These are phyloP conservation scores for Stichodactyla helianthus DNA, from an alignment of 64 coral and sea anemone species.

Conservation along the genomic window DNA sequence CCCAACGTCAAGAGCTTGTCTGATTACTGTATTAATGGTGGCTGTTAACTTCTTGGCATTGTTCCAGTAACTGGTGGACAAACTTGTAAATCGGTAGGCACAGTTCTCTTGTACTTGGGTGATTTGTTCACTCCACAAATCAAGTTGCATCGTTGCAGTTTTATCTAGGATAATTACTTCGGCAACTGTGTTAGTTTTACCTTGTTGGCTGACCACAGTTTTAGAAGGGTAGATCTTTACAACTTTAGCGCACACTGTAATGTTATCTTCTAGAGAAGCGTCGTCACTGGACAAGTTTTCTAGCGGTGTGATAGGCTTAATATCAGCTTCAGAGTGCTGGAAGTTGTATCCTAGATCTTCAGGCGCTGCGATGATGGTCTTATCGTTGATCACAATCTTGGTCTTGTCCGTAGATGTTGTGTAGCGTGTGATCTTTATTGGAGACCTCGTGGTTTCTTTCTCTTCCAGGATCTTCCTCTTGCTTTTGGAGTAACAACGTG, in stretches of 20 bases:
- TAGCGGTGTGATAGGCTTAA: background rate
- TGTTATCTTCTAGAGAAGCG: background rate
- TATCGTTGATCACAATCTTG: constrained; percentile 38
- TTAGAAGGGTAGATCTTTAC: background rate
- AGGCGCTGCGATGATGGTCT: background rate
- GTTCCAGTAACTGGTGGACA: constrained; percentile 52
- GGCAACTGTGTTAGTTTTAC: constrained; percentile 45
- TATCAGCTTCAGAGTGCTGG: background rate
- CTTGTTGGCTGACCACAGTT: background rate
- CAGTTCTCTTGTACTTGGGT: background rate
- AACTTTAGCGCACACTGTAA: constrained; percentile 1
- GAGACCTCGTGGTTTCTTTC: constrained; percentile 22
- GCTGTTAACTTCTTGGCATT: constrained; percentile 63
- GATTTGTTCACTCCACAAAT: constrained; percentile 32
- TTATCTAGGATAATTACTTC: constrained; percentile 42
- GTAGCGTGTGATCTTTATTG: constrained; percentile 36
- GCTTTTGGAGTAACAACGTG: constrained; percentile 34
- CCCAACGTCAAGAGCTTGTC: constrained; percentile 30
- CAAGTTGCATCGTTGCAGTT: constrained; percentile 44
- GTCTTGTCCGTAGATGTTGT: constrained; percentile 21
- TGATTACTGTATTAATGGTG: constrained; percentile 54
- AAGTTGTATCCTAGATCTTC: background rate
- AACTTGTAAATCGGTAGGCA: constrained; percentile 50
- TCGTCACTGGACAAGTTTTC: background rate
- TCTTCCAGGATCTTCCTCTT: constrained; percentile 23